These are phyloP conservation scores for Halesus radiatus DNA, from an alignment of 1,140 invertebrate genomes.

Conservation along the genomic window DNA sequence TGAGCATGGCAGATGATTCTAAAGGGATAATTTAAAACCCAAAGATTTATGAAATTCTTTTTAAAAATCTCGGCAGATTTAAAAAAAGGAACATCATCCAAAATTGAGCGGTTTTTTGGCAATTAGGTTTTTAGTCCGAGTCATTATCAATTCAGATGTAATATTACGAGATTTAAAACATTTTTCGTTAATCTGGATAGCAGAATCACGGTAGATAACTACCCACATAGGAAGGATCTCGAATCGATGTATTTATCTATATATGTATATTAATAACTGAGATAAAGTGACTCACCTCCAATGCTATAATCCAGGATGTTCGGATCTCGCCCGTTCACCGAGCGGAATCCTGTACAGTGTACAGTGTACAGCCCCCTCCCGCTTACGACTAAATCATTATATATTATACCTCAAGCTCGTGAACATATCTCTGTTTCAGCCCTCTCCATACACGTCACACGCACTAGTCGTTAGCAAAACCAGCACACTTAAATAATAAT, in stretches of 20 bases:
- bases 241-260: no score
- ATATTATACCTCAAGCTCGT: slow-evolving; percentile 9
- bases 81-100: no score
- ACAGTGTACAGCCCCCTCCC: slow-evolving; percentile 18
- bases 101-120: no score
- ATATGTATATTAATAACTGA: neutral
- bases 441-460: no score
- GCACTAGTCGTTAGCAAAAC: neutral
- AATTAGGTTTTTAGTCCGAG: no score
- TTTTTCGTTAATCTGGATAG: no score
- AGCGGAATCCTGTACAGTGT: neutral
- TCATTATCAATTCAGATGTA: neutral
- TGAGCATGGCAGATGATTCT: no score
- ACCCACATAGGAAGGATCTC: no score
- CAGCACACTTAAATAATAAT: slow-evolving; percentile 39
- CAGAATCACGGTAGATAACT: no score
- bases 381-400: slow-evolving; percentile 32
- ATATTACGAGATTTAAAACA: neutral
- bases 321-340: neutral
- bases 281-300: slow-evolving; percentile 19
- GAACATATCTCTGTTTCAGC: neutral
- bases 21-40: no score
- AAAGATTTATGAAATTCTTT: no score
- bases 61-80: no score
- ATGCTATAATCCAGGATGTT: slow-evolving; percentile 7